Base-by-base conservation (phyloP, 1,140 invertebrate species). In the Saxidomus purpurata region DNA sequence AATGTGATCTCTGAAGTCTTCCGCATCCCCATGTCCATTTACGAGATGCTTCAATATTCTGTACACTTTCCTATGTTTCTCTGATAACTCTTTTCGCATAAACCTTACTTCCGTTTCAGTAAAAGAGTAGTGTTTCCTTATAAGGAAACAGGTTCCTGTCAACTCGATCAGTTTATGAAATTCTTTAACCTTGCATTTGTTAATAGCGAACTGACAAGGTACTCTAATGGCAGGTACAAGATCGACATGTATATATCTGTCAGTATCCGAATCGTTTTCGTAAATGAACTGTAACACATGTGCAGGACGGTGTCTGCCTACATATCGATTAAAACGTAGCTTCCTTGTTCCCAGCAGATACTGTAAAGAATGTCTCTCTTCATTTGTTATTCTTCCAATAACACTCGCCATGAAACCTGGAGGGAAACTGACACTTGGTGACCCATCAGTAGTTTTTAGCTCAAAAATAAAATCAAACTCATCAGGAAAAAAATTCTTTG, bases 81-180 rank as follows among this genome's bases (percentile, higher is more conserved):
- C 15, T 9, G 69, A 74, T 22, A 74, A 40, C 8, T 40, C 69
- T 22, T 40, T 74, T 74, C 22, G 38, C 69, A 74, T 74, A 40
- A 74, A 74, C 17, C 22, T 74, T 8, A 40, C 34, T 40, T 74
- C 69, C 69, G 69, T 74, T 40, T 74, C 69, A 4, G 69, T 74
- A n/a, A 74, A 74, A 40, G 6, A 34, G 15, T 36, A 19, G 22
- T 6, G 34, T 4, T 38, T 36, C 19, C 8, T 17, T 3, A 74
- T n/a, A 15, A 55, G 52, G 3, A 55, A 55, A 22, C n/a, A 55
- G 22, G 34, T 74, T 74, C 69, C 69, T 9, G 36, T 40, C 15
- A 22, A 8, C 4, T 15, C 3, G 9, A 74, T n/a, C n/a, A 40
- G 34, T 38, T 34, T 74, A 4, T 6, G 36, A 22, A 74, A 34